Percentiles rank a stretch among this genome's conserved stretches.
Evolutionary conservation across 53 echinoderm and acorn worm genomes (phyloP).

Genomic region (Holothuria leucospilota): DNA sequence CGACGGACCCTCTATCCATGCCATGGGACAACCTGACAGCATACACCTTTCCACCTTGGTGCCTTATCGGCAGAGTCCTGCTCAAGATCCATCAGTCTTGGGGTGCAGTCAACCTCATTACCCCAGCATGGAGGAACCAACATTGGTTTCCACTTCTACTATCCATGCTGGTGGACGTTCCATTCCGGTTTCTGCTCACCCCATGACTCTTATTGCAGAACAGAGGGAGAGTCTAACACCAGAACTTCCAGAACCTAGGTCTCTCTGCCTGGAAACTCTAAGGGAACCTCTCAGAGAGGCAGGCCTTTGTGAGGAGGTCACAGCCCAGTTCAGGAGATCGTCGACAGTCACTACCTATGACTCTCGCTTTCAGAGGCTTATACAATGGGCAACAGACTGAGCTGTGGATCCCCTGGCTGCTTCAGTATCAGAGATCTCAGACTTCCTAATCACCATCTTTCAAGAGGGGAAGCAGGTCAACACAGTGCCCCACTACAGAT

Average conservation of each 20-base stretch:
- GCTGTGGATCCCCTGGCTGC: neutral
- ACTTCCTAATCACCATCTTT: neutral
- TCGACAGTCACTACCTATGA: neutral
- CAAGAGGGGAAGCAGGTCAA: neutral
- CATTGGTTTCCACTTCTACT: constrained; percentile 34
- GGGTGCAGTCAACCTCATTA: neutral
- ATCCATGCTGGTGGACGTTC: constrained; percentile 1
- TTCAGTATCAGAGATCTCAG: neutral
- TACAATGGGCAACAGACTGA: neutral
- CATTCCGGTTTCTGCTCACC: neutral
- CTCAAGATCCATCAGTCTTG: neutral
- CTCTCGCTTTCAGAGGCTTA: neutral
- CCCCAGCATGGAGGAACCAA: constrained; percentile 4
- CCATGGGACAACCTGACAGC: constrained; percentile 4
- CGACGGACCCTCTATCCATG: constrained; percentile 30
- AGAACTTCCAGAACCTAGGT: neutral
- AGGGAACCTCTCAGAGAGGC: neutral
- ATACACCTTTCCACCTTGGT: constrained; percentile 54
- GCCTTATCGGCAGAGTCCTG: neutral
- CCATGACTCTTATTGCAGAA: neutral
- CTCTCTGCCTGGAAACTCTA: constrained; percentile 31
- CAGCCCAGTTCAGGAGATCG: neutral
- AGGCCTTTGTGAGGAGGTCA: constrained; percentile 1
- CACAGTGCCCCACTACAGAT: neutral
- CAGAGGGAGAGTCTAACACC: neutral